Evolutionary conservation across 2,888 invertebrate species (phyloP).

Genomic region (Chrysolina haemoptera): DNA sequence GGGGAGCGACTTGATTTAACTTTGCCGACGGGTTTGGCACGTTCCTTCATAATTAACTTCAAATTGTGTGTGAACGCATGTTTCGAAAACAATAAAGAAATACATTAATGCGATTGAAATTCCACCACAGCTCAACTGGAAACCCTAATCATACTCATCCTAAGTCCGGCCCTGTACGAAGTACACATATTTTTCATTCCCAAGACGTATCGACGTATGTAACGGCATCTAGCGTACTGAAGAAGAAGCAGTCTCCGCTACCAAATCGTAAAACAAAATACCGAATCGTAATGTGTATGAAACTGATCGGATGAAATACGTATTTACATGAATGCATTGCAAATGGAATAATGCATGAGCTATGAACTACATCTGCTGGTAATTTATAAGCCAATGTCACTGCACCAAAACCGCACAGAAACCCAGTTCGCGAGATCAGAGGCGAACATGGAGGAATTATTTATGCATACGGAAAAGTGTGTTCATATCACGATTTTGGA

Average conservation of each 20-base stretch:
- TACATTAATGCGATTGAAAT: too few species aligned
- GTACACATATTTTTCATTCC: background rate
- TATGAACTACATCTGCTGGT: conserved; percentile 50
- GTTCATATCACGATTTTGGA: background rate
- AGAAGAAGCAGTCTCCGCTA: conserved; percentile 9
- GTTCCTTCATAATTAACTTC: too few species aligned
- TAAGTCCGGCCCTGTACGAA: background rate
- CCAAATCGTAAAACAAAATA: conserved; percentile 50
- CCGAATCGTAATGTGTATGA: conserved; percentile 47
- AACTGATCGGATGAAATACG: conserved; percentile 48
- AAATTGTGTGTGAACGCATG: too few species aligned
- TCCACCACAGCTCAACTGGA: too few species aligned
- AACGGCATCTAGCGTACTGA: background rate
- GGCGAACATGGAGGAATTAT: conserved; percentile 11
- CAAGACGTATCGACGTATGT: background rate
- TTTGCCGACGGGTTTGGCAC: too few species aligned
- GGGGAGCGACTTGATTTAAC: too few species aligned
- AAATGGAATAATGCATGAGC: conserved; percentile 58
- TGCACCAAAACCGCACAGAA: conserved; percentile 47
- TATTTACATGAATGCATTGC: conserved; percentile 59
- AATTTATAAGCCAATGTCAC: conserved; percentile 59
- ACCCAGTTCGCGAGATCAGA: conserved; percentile 36
- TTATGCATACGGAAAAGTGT: conserved; percentile 8
- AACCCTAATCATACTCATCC: too few species aligned
- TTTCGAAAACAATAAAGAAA: too few species aligned